phyloP scores from a whole-genome alignment of 2,888 invertebrate genomes.

The Plebejus melissa region DNA sequence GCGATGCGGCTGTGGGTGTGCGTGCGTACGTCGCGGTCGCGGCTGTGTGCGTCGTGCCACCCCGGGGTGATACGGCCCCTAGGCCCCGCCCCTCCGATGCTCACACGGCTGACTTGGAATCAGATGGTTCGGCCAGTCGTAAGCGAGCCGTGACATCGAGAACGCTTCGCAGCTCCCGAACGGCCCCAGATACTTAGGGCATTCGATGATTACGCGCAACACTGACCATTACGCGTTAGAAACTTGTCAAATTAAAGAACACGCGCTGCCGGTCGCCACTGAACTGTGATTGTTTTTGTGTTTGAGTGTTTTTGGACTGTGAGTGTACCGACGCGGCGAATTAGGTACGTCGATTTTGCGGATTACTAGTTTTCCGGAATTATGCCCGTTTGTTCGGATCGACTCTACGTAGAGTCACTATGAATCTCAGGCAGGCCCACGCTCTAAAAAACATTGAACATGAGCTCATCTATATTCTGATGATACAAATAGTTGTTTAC shows the following conservation, averaged over 20 bases:
- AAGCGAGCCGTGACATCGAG: constrained; percentile 76
- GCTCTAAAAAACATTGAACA: background rate
- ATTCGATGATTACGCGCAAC: constrained; percentile 75
- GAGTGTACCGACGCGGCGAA: constrained; percentile 39
- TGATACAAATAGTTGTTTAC: background rate
- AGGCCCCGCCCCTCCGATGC: constrained; percentile 71
- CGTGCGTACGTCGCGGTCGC: constrained; percentile 49
- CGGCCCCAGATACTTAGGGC: constrained; percentile 61
- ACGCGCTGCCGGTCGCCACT: constrained; percentile 45
- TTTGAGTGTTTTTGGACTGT: constrained; percentile 55
- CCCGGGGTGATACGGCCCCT: constrained; percentile 57
- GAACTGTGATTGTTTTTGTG: constrained; percentile 30
- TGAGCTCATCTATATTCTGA: background rate
- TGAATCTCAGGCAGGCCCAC: background rate
- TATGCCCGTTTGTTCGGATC: background rate
- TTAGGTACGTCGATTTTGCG: constrained; percentile 43
- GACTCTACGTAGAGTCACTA: constrained; percentile 8
- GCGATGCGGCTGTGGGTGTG: constrained; percentile 38
- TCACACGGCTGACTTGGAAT: constrained; percentile 79
- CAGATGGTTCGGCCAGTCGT: constrained; percentile 78
- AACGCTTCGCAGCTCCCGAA: constrained; percentile 72
- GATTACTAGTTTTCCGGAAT: constrained; percentile 23
- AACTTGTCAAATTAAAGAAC: constrained; percentile 73
- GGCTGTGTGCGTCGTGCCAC: constrained; percentile 56
- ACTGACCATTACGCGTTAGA: constrained; percentile 62